phyloP scores from a whole-genome alignment of 2,888 invertebrate genomes.

The Tipula unca region DNA sequence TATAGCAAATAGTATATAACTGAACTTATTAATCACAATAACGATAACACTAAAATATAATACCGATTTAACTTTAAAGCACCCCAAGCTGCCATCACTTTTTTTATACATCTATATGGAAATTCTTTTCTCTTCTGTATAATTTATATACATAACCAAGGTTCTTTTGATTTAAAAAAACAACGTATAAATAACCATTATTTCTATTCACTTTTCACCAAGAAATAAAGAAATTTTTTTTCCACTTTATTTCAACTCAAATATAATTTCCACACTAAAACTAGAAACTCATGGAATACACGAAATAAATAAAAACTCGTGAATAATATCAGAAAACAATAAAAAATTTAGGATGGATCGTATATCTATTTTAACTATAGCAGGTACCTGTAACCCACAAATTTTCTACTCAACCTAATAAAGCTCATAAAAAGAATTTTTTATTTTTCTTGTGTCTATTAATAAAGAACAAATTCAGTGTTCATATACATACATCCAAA shows the following conservation, averaged over 20 bases:
- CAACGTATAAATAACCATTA: background rate
- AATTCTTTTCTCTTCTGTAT: background rate
- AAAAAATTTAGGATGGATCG: background rate
- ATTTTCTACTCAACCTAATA: background rate
- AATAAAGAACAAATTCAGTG: background rate
- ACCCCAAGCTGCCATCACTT: conserved; percentile 9
- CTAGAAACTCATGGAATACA: background rate
- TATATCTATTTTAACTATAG: background rate
- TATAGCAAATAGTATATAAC: background rate
- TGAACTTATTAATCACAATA: background rate
- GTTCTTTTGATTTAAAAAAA: background rate
- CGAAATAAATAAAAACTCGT: background rate
- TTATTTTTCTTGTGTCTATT: background rate
- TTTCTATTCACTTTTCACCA: background rate
- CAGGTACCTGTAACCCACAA: background rate
- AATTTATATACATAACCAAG: background rate
- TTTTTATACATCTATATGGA: background rate
- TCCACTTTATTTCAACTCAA: conserved; percentile 9
- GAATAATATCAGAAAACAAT: background rate
- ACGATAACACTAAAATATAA: background rate
- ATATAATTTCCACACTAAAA: conserved; percentile 14
- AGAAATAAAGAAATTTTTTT: background rate
- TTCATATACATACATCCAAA: background rate
- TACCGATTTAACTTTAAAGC: conserved; percentile 16
- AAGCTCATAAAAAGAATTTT: background rate